Percentiles rank a stretch among this genome's conserved stretches.
Conservation (phyloP, 2,888 invertebrate genomes). For the Papilio elwesi region DNA sequence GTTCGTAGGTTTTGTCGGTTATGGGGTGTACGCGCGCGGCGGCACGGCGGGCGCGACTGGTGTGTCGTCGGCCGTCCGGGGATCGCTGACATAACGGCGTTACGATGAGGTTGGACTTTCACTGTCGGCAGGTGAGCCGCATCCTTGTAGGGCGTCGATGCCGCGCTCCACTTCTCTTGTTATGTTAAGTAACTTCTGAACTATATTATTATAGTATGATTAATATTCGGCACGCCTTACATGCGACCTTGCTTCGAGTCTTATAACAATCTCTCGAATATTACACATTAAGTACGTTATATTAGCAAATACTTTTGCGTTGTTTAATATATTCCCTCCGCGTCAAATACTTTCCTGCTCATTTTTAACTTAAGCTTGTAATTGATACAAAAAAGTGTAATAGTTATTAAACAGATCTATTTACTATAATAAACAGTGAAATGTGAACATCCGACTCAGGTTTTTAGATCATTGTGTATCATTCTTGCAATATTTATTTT, state of each 20-base stretch:
- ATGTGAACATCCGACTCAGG: too few species aligned
- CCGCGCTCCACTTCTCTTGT: constrained; percentile 49
- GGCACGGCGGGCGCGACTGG: constrained; percentile 74
- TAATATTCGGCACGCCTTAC: constrained; percentile 14
- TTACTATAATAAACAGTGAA: too few species aligned
- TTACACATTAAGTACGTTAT: background rate
- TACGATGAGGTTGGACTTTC: constrained; percentile 74
- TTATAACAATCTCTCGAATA: background rate
- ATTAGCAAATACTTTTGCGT: background rate
- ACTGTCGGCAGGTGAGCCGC: constrained; percentile 62
- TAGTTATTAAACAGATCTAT: too few species aligned
- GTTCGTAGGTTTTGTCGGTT: constrained; percentile 46
- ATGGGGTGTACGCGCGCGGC: constrained; percentile 70
- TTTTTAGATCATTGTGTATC: too few species aligned
- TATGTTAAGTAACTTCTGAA: constrained; percentile 37
- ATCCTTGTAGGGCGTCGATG: constrained; percentile 56
- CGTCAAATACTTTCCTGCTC: too few species aligned
- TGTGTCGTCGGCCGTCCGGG: constrained; percentile 49
- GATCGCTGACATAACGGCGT: constrained; percentile 77
- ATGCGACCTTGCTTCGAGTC: constrained; percentile 18
- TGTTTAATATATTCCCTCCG: background rate
- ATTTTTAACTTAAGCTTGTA: too few species aligned
- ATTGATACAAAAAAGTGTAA: too few species aligned
- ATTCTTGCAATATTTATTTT: too few species aligned
- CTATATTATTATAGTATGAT: constrained; percentile 17